These are phyloP conservation scores for Geotria australis DNA, from an alignment of 2,797 vertebrate genomes.

Conservation along the genomic window DNA sequence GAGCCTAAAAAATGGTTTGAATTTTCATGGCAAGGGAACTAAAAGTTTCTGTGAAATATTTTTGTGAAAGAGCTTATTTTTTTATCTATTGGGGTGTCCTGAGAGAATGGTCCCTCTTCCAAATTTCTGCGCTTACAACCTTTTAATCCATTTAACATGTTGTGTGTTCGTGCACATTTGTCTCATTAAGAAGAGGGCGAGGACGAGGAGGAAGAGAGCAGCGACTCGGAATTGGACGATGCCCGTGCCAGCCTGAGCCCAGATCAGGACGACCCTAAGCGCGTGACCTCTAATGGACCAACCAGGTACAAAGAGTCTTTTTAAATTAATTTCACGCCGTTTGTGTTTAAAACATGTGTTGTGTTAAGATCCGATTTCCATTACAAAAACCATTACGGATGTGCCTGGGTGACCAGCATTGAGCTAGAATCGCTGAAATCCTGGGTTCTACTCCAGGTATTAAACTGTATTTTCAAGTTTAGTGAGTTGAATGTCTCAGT, in stretches of 20 bases:
- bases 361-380: too few species aligned
- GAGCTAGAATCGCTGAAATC: too few species aligned
- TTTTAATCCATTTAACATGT: background rate
- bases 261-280: conserved; percentile 11
- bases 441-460: too few species aligned
- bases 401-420: conserved; percentile 28
- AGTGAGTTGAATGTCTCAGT: too few species aligned
- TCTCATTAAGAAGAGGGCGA: conserved; percentile 7
- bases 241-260: conserved; percentile 25
- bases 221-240: conserved; percentile 70
- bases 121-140: background rate
- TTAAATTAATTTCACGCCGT: too few species aligned
- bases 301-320: conserved; percentile 26
- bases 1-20: conserved; percentile 41
- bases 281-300: conserved; percentile 25
- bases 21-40: conserved; percentile 14
- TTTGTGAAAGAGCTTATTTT: conserved; percentile 22
- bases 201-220: conserved; percentile 69
- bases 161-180: background rate
- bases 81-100: background rate
- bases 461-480: too few species aligned
- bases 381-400: conserved; percentile 14
- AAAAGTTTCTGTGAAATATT: conserved; percentile 53
- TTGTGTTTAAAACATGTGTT: too few species aligned
- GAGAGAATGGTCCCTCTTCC: background rate